A percentile compares a stretch with the other conserved stretches of the same genome.
Evolutionary conservation across 2,113 vertebrate genomes (phyloP).

Genomic region (Corythoichthys intestinalis): DNA sequence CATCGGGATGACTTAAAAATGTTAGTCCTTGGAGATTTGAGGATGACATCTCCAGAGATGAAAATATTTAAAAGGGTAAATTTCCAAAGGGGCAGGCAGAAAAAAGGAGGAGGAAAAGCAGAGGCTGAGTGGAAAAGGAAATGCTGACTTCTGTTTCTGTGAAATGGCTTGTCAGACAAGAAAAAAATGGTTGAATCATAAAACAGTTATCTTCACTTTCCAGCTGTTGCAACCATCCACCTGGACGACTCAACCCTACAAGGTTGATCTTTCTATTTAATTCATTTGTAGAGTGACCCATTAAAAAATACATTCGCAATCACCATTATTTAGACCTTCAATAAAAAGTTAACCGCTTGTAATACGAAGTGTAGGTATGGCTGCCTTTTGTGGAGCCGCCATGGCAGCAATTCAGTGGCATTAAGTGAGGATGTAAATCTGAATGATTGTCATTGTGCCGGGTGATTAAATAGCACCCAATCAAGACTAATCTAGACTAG

Average conservation of each 20-base stretch:
- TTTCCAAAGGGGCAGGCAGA: slow-evolving; percentile 21
- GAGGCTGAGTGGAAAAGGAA: slow-evolving; percentile 29
- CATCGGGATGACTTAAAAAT: slow-evolving; percentile 28
- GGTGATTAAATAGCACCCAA: neutral
- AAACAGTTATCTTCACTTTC: slow-evolving; percentile 34
- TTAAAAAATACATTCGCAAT: slow-evolving; percentile 9
- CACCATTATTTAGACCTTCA: neutral
- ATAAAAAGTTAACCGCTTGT: neutral
- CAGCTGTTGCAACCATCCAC: slow-evolving; percentile 43
- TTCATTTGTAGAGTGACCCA: too few species aligned
- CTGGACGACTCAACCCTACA: slow-evolving; percentile 19
- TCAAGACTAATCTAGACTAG: neutral
- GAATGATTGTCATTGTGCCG: neutral
- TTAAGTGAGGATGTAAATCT: neutral
- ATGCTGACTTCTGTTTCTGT: slow-evolving; percentile 46
- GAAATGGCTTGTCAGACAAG: slow-evolving; percentile 45
- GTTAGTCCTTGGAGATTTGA: slow-evolving; percentile 25
- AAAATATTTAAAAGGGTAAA: slow-evolving; percentile 21
- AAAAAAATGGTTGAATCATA: slow-evolving; percentile 53
- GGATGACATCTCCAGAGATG: slow-evolving; percentile 27
- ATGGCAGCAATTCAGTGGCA: neutral
- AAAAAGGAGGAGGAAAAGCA: slow-evolving; percentile 41
- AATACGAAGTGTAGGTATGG: neutral
- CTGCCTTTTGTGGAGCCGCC: neutral
- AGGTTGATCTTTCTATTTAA: slow-evolving; percentile 1